Evolutionary conservation across 2,888 invertebrate species (phyloP).

Genomic region (Trachelus iudaicus): DNA sequence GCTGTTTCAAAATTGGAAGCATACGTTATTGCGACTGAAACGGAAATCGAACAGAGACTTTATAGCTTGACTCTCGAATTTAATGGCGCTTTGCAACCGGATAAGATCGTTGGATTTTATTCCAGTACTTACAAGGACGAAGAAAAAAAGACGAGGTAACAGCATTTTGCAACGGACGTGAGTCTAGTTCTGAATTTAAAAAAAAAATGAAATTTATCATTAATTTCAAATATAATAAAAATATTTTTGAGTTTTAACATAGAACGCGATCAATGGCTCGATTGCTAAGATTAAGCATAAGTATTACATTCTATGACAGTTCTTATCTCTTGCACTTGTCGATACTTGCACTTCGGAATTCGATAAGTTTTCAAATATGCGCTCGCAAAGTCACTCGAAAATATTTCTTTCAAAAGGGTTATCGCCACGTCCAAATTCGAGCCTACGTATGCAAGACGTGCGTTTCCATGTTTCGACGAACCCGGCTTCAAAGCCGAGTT

Average conservation of each 20-base stretch:
- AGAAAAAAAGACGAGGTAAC: constrained; percentile 54
- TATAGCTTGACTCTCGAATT: constrained; percentile 68
- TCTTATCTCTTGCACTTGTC: background rate
- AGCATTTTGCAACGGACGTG: background rate
- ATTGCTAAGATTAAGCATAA: background rate
- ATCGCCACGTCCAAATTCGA: constrained; percentile 95
- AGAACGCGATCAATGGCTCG: background rate
- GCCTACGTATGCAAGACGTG: constrained; percentile 91
- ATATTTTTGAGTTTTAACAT: background rate
- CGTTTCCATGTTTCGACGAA: constrained; percentile 97
- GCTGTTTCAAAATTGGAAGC: constrained; percentile 48
- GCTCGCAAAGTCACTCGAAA: background rate
- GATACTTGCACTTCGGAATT: background rate
- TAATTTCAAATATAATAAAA: background rate
- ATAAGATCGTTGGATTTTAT: constrained; percentile 73
- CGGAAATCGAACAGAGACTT: constrained; percentile 51
- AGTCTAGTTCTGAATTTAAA: background rate
- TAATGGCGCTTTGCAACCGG: constrained; percentile 67
- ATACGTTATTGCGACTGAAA: constrained; percentile 45
- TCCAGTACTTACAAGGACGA: constrained; percentile 68
- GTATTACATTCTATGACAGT: background rate
- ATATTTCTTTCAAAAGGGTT: constrained; percentile 66
- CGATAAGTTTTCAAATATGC: background rate
- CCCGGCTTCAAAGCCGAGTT: constrained; percentile 90
- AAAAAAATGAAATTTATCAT: background rate